Evolutionary conservation across 2,888 invertebrate genomes (phyloP).

Genomic region (Rapana venosa): DNA sequence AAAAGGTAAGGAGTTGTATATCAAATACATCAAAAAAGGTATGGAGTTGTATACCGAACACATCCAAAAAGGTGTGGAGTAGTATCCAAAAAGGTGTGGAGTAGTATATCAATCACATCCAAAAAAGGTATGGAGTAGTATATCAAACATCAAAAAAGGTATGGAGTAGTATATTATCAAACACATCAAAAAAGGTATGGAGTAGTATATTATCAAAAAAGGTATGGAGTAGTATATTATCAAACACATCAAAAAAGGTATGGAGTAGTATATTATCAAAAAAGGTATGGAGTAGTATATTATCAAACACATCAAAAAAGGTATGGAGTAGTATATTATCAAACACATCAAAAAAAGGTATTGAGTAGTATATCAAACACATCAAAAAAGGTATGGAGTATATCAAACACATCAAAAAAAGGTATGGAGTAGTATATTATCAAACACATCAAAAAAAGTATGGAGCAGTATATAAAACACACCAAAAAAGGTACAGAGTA

Average conservation of each 20-base stretch:
- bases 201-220: conserved; percentile 21
- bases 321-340: neutral
- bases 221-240: neutral
- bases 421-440: neutral
- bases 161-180: neutral
- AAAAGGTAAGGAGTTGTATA: no score
- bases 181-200: conserved; percentile 27
- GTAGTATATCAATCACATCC: conserved; percentile 33
- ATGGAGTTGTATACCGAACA: no score
- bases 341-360: conserved; percentile 35
- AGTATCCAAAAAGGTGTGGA: no score
- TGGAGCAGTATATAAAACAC: conserved; percentile 8
- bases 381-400: conserved; percentile 16
- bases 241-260: conserved; percentile 34
- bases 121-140: conserved; percentile 12
- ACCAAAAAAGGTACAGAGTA: neutral
- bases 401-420: conserved; percentile 33
- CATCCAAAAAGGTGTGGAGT: no score
- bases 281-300: neutral
- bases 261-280: neutral
- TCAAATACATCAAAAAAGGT: no score
- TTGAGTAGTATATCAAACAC: conserved; percentile 2
- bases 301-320: conserved; percentile 33
- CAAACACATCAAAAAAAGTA: conserved; percentile 33
- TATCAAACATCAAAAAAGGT: conserved; percentile 36